phyloP scores from a whole-genome alignment of 2,888 invertebrate species.

The Xestia xanthographa region DNA sequence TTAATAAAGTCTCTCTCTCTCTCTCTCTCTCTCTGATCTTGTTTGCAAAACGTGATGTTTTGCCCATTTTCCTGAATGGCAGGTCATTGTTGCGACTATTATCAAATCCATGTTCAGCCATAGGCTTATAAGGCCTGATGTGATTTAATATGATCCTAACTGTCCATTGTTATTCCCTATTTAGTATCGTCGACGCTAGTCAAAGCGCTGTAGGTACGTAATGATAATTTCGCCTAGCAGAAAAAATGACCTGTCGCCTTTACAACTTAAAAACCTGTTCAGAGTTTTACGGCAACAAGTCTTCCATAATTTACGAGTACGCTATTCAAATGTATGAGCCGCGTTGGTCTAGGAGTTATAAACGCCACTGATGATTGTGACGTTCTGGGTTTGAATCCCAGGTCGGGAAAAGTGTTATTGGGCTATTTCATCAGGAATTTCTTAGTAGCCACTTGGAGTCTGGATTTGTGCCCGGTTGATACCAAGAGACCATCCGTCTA shows the following conservation, averaged over 20 bases:
- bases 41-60: slow-evolving; percentile 1
- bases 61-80: slow-evolving; percentile 15
- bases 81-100: slow-evolving; percentile 35
- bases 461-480: not conserved
- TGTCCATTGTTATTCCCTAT: slow-evolving; percentile 44
- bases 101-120: slow-evolving; percentile 21
- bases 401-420: not conserved
- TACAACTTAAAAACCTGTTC: slow-evolving; percentile 14
- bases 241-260: slow-evolving; percentile 11
- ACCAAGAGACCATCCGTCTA: too few relatives aligned
- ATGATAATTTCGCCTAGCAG: slow-evolving; percentile 12
- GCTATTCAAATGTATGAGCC: not conserved
- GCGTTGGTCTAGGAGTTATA: not conserved
- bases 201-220: slow-evolving; percentile 16
- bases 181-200: slow-evolving; percentile 35
- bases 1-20: not conserved
- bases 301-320: not conserved
- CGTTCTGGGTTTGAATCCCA: not conserved
- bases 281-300: not conserved
- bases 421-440: not conserved
- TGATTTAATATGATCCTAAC: slow-evolving; percentile 37
- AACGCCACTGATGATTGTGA: not conserved
- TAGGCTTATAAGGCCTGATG: slow-evolving; percentile 20
- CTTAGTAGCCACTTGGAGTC: not conserved
- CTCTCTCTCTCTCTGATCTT: too few relatives aligned